Base-by-base conservation (phyloP, 23 tunicate species). In the Corella eumyota region DNA sequence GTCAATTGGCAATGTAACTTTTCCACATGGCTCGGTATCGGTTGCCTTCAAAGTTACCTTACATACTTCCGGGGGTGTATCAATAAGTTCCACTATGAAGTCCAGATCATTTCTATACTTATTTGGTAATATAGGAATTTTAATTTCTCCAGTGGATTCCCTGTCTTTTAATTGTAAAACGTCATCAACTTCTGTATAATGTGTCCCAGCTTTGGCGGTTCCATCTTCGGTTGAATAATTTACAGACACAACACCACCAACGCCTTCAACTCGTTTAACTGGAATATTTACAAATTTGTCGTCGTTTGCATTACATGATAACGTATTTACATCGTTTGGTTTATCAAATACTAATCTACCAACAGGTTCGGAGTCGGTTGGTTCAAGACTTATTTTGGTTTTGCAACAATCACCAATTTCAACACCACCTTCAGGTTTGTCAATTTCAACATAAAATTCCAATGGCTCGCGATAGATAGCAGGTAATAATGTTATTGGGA, bases 161-260 rank as follows among this genome's bases (percentile, higher is more conserved):
- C 87, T 65, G 45, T 79, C 76, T 30, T 63, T 52, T 31, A 79
- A 67, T 2, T 26, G 24, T 27, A 88, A 11, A 26, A 31, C 46
- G n/a, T 81, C 83, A 15, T 67, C 63, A 13, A 51, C 36, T 27
- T 56, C 81, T 11, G 32, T 40, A 36, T 80, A 88, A 72, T 79
- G 88, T 23, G 36, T 36, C 2, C 77, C 96, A 1, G 52, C 77
- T 19, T 58, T 57, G 2, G 96, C 96, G 4, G 96, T 65, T 28
- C 58, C 79, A 37, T 79, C 96, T 7, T 64, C 31, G 34, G 83
- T 66, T 48, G 9, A 48, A 26, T 62, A 76, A 0, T 53, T 65
- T 1, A 84, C 94, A 7, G 64, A 4, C 26, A 76, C 67, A 13
- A 37, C 60, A 0, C 94, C 94, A 23, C 64, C 61, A 13, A 60